phyloP scores from a whole-genome alignment of 2,888 invertebrate species.

The Cephus sareptanus region DNA sequence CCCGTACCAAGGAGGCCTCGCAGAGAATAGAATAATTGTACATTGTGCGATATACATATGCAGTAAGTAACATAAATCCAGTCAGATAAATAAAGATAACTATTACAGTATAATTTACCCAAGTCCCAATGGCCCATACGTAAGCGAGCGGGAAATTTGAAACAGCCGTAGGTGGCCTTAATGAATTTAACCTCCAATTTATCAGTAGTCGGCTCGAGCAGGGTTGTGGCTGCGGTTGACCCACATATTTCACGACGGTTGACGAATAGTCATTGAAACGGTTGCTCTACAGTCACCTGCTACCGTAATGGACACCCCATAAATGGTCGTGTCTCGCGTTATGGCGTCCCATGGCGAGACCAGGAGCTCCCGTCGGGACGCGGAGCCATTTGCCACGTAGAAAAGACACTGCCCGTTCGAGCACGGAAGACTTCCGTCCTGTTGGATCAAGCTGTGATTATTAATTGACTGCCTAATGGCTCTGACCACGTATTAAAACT shows the following conservation, averaged over 20 bases:
- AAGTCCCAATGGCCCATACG: not conserved
- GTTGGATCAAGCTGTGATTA: slow-evolving; percentile 1
- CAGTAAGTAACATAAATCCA: not conserved
- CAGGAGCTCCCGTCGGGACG: not conserved
- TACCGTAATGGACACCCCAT: slow-evolving; percentile 45
- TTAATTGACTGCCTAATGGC: not conserved
- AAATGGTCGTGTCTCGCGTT: slow-evolving; percentile 31
- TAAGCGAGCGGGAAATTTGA: not conserved
- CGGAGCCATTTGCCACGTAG: not conserved
- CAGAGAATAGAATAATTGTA: not conserved
- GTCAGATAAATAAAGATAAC: not conserved
- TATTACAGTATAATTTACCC: not conserved
- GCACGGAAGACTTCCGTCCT: not conserved
- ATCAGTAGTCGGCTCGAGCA: slow-evolving; percentile 4
- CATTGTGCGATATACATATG: not conserved
- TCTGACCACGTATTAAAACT: not conserved
- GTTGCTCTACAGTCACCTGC: slow-evolving; percentile 45
- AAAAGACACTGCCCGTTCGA: not conserved
- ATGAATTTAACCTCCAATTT: slow-evolving; percentile 21
- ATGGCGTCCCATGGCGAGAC: slow-evolving; percentile 4
- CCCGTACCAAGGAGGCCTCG: not conserved
- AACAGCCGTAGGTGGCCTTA: slow-evolving; percentile 1
- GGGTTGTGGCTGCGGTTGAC: slow-evolving; percentile 31
- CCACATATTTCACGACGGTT: slow-evolving; percentile 42
- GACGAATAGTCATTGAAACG: slow-evolving; percentile 46